Base-by-base conservation (phyloP, 2,888 invertebrate species). In the Sphinx pinastri region DNA sequence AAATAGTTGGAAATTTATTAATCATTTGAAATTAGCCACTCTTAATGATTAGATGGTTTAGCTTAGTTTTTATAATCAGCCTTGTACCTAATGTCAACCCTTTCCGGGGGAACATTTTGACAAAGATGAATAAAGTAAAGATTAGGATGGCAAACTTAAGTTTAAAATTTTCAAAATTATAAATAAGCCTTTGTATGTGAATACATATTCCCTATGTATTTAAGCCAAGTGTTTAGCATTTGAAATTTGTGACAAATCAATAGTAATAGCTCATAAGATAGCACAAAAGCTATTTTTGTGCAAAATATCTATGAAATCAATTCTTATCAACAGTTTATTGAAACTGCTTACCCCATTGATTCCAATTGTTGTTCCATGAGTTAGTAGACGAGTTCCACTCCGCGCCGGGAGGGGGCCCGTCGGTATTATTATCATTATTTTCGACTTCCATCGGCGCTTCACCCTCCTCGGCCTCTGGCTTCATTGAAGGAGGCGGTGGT, bases 401-500 rank as follows among this genome's bases (percentile, higher is more conserved):
- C 10, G 82, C 84, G 8, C 85, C 87, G 8, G 86, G 80, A 11
- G 88, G 86, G 14, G 85, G 75, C 31, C 91, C 86, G 81, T 94
- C 84, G 79, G 93, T 75, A 86, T 91, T 79, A 82, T 90, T 88
- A 31, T 97, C 97, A 58, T 96, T 95, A 68, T 95, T 96, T 81
- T 97, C 97, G 81, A 98, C 96, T 77, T 98, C 98, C 98, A 98
- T 98, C 2, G 97, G 97, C 12, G 97, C 97, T 91, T 98, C 98
- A 25, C 97, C 98, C 70, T 97, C 96, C 84, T 97, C 97, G 52
- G 85, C 87, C n/a, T 94, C 94, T 55, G 83, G 74, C 74, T 91
- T 91, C 49, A 81, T 71, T 0, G 95, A 94, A 5, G 96, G 95
- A 12, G 96, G 95, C 55, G 95, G 95, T 25, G 95, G 95, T 10